Evolutionary conservation across 2,113 vertebrate genomes (phyloP), one percentile per base, ranked within the genome.

Genomic region (Dicerorhinus sumatrensis): DNA sequence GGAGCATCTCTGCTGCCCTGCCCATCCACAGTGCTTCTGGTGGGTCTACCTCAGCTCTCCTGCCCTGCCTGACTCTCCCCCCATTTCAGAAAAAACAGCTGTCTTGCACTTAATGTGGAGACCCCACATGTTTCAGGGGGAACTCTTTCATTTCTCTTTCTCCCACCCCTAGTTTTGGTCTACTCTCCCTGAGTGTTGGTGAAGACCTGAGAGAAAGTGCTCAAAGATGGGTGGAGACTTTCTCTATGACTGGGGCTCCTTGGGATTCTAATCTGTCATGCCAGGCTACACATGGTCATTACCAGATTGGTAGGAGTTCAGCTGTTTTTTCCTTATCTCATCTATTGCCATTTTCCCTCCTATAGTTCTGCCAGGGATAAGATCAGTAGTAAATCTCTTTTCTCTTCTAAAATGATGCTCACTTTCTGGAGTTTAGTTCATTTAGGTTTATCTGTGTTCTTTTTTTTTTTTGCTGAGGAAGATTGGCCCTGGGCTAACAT

Each of bases 371-470:
- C 69, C 70, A 88, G n/a, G 67, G 36, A 58, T 81, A 51, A 75
- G 58, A 23, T 20, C 65, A 80, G n/a, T 13, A 42, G 54, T 46
- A 25, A 56, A 84, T 58, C 20, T 81, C 46, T 89, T 58, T 9
- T 86, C 18, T 84, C 63, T 39, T 84, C 17, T 29, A 27, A 92
- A 75, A 63, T 36, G 62, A 79, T 65, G 48, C 11, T 56, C 31
- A 33, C 36, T 95, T 76, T 83, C 39, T 90, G 23, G n/a, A 62
- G 20, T 83, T 86, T 51, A 87, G 58, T 91, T 91, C 27, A 69
- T 82, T 91, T 81, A 46, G 31, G 42, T 90, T 96, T 89, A 58
- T 80, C 48, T 92, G 31, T 89, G 39, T 80, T 33, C 27, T 95
- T 54, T 39, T 39, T 39, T 39, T 39, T 42, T 42, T 42, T 42